Evolutionary conservation across 2,888 invertebrate genomes (phyloP), one percentile per base, ranked within the genome.

Genomic region (Xanthorhoe spadicearia): DNA sequence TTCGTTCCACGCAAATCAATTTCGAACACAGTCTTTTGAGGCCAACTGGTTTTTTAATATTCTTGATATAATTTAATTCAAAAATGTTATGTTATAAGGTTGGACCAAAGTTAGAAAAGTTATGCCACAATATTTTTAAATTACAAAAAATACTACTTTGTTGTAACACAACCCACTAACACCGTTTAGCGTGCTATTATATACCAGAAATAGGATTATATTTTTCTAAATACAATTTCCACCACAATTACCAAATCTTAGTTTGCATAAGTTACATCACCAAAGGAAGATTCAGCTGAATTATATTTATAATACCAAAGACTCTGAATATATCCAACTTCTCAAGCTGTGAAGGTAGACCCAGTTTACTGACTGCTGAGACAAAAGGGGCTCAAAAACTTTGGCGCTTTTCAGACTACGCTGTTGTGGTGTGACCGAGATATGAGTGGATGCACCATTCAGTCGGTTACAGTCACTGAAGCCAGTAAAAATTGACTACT

Each of bases 391-490:
- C 58, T 70, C 66, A 68, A 73, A 68, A 75, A 74, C 72, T 76
- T 74, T 55, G 65, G 55, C 68, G 64, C 66, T 62, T 68, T 60
- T 68, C 69, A 66, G 73, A 78, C 77, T 78, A 74, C 70, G 58
- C 62, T 75, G 76, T 76, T 75, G 76, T 75, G 69, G 74, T 74
- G 75, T 79, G 82, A 81, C 82, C 82, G 82, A 82, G 78, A 79
- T 80, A 78, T 73, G 35, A 50, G 48, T 52, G 10, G 55, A 43
- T 18, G 17, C 6, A 48, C 38, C 3, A 13, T 43, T 43, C 13
- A 13, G 13, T 43, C 38, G 9, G 13, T 43, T 43, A 13, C 38
- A 43, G 38, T 43, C 3, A 43, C 38, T 13, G 13, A 5, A 43
- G 38, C 38, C 38, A 43, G 38, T n/a, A n/a, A n/a, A n/a, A n/a